phyloP scores from a whole-genome alignment of 2,888 invertebrate species.

The Lasioglossum calceatum region DNA sequence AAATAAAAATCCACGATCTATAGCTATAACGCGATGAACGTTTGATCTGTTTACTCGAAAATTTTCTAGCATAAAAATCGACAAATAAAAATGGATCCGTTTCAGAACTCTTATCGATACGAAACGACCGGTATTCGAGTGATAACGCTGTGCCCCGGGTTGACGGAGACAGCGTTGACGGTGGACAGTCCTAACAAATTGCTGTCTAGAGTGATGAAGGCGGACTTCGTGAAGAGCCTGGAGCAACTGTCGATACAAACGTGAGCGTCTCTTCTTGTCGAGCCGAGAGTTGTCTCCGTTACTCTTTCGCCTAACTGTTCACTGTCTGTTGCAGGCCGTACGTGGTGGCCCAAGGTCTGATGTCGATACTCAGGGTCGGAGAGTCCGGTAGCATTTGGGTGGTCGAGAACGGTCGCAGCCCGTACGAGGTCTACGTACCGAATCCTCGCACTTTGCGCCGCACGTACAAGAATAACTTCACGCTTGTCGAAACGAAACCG shows the following conservation, averaged over 20 bases:
- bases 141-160: slow-evolving; percentile 83
- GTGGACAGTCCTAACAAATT: slow-evolving; percentile 79
- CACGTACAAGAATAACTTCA: slow-evolving; percentile 79
- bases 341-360: slow-evolving; percentile 79
- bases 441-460: slow-evolving; percentile 77
- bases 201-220: slow-evolving; percentile 80
- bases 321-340: slow-evolving; percentile 72
- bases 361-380: slow-evolving; percentile 75
- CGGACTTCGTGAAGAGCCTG: slow-evolving; percentile 80
- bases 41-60: neutral
- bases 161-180: slow-evolving; percentile 82
- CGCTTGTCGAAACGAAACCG: slow-evolving; percentile 67
- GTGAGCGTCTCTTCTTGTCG: slow-evolving; percentile 59
- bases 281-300: neutral
- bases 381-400: slow-evolving; percentile 80
- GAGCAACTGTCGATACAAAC: slow-evolving; percentile 80
- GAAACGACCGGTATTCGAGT: slow-evolving; percentile 82
- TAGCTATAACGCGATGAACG: neutral
- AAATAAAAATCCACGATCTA: neutral
- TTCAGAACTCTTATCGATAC: slow-evolving; percentile 76
- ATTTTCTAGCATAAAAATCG: neutral
- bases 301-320: slow-evolving; percentile 6
- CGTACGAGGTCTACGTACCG: slow-evolving; percentile 79
- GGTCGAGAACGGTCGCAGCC: slow-evolving; percentile 78
- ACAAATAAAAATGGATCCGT: slow-evolving; percentile 13